These are phyloP conservation scores for Pomacea canaliculata DNA, from an alignment of 2,888 invertebrate species.

Conservation along the genomic window DNA sequence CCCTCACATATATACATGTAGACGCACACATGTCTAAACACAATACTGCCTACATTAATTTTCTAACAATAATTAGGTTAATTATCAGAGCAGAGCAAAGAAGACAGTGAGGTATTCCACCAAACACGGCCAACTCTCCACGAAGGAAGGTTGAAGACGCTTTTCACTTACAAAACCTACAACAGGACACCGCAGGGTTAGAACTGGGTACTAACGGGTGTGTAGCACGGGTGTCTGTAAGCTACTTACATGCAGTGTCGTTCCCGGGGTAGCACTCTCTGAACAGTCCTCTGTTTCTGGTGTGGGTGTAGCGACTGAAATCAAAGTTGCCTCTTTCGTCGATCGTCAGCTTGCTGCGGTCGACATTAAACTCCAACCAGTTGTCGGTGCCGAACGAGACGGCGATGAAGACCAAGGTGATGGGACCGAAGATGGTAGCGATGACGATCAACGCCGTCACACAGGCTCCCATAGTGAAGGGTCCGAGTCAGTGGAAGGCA, in stretches of 20 bases:
- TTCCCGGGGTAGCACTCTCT: slow-evolving; percentile 61
- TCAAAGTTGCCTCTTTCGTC: not conserved
- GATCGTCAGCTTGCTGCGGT: slow-evolving; percentile 32
- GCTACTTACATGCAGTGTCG: slow-evolving; percentile 59
- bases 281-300: slow-evolving; percentile 58
- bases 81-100: too few species aligned
- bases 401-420: slow-evolving; percentile 54
- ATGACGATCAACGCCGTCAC: slow-evolving; percentile 31
- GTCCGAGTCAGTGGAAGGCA: too few species aligned
- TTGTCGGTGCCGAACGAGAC: slow-evolving; percentile 62
- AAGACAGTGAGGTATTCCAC: too few species aligned
- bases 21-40: not conserved
- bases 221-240: too few species aligned
- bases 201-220: not conserved
- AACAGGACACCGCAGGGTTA: not conserved
- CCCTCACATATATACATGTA: too few species aligned
- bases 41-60: not conserved
- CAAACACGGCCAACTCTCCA: too few species aligned
- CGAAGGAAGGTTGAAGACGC: too few species aligned
- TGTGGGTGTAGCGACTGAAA: slow-evolving; percentile 42
- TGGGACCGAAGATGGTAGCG: slow-evolving; percentile 54
- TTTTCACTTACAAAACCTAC: not conserved
- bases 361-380: slow-evolving; percentile 59
- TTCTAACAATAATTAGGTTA: not conserved
- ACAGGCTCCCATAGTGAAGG: slow-evolving; percentile 28